Conservation (phyloP, 2,113 vertebrate genomes). For the Canis aureus region DNA sequence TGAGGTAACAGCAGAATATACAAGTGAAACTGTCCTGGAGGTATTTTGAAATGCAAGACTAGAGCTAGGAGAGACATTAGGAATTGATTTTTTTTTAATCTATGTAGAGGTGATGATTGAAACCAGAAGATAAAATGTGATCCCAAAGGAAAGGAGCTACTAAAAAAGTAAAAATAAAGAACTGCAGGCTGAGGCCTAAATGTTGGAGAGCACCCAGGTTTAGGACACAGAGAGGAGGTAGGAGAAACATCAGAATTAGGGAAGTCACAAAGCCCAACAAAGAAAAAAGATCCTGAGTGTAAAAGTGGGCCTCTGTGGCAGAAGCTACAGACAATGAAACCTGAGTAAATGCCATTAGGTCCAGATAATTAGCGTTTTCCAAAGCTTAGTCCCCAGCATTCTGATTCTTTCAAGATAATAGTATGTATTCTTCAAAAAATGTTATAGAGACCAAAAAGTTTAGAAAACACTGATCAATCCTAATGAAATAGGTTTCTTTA, state of each 20-base stretch:
- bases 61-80: background rate
- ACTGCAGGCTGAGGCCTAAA: background rate
- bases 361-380: background rate
- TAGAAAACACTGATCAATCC: conserved; percentile 15
- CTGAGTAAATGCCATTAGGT: background rate
- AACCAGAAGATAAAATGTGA: background rate
- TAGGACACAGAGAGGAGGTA: background rate
- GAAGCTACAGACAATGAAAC: background rate
- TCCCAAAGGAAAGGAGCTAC: background rate
- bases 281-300: background rate
- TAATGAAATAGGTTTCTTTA: background rate
- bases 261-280: background rate
- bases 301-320: background rate
- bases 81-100: background rate
- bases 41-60: background rate
- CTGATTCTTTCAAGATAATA: conserved; percentile 14
- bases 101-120: background rate
- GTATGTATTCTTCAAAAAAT: background rate
- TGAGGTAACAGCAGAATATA: background rate
- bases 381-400: background rate
- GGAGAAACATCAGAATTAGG: background rate
- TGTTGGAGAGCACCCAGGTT: background rate
- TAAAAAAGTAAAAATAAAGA: background rate
- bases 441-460: background rate
- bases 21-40: background rate